Evolutionary conservation across 2,113 vertebrate genomes (phyloP).

Genomic region (Oryzias woworae): DNA sequence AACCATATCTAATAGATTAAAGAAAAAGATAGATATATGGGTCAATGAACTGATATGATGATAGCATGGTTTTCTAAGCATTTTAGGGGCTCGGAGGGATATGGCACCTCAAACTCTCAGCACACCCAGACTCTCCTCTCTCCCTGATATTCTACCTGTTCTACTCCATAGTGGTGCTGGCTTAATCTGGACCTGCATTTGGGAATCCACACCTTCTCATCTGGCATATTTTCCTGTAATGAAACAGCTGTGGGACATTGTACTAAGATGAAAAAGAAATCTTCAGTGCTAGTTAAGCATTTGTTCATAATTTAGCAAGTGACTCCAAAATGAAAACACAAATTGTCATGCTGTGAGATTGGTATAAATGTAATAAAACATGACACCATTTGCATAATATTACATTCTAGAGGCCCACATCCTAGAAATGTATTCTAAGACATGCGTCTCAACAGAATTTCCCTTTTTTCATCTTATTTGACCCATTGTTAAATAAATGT

Average conservation of each 20-base stretch:
- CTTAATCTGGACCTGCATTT: conserved; percentile 13
- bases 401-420: conserved; percentile 28
- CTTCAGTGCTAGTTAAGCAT: conserved; percentile 62
- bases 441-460: conserved; percentile 8
- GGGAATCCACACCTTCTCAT: conserved; percentile 33
- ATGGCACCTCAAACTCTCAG: no score
- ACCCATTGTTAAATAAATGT: conserved; percentile 13
- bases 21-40: no score
- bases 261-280: conserved; percentile 70
- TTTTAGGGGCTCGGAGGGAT: no score
- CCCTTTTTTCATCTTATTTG: conserved; percentile 19
- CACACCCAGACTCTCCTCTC: no score
- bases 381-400: conserved; percentile 40
- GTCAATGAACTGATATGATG: no score
- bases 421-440: conserved; percentile 26
- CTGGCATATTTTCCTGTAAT: conserved; percentile 71
- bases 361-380: conserved; percentile 15
- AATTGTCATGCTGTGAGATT: conserved; percentile 32
- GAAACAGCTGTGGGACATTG: conserved; percentile 25
- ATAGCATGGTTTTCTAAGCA: no score
- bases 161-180: no score
- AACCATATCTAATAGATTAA: no score
- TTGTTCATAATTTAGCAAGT: conserved; percentile 73
- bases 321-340: conserved; percentile 53
- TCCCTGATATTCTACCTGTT: no score